Base-by-base conservation (phyloP, 2,797 vertebrate species). In the Cossypha heuglini region DNA sequence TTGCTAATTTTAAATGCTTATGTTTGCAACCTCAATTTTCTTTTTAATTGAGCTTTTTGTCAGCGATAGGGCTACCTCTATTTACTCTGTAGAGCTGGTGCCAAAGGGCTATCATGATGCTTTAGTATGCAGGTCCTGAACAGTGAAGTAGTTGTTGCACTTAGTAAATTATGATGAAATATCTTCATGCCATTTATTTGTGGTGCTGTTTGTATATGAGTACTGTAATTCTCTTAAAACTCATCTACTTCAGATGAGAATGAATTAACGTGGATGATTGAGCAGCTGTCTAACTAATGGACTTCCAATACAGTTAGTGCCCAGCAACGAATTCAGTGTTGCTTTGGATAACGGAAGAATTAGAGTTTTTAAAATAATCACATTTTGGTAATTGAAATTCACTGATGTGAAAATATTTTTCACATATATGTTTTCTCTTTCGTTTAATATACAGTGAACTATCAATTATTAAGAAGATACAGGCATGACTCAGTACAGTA, bases 91-190 rank as follows among this genome's bases (percentile, higher is more conserved):
- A 80, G 68, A 83, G 62, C 31, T 77, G 40, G 11, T 72, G 52
- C 78, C 72, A 80, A 51, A 77, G 31, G 43, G 69, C 43, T 62
- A 38, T 67, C 12, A 4, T 7, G 26, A 29, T 38, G 25, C 73
- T 63, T 52, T 55, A n/a, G 37, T 45, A 78, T 28, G 73, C 62
- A 62, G 72, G 51, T 71, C 37, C 51, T 42, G 62, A 84, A 58
- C 26, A 49, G 73, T 45, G 78, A 77, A 91, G 63, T 49, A 82
- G 33, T 45, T 51, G 37, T 37, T 90, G 76, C 84, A 48, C 35
- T 85, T 63, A 28, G 46, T 92, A 92, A 92, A 95, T 92, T 29
- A 86, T 40, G 74, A 87, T 91, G 72, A 96, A 94, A 68, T 68
- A 93, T 64, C 54, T 88, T 49, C 25, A 8, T 77, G 81, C 28